A percentile compares a stretch with the other conserved stretches of the same genome.
These are phyloP conservation scores for Himantopus leucocephalus DNA, from an alignment of 2,113 vertebrate species.

Conservation along the genomic window DNA sequence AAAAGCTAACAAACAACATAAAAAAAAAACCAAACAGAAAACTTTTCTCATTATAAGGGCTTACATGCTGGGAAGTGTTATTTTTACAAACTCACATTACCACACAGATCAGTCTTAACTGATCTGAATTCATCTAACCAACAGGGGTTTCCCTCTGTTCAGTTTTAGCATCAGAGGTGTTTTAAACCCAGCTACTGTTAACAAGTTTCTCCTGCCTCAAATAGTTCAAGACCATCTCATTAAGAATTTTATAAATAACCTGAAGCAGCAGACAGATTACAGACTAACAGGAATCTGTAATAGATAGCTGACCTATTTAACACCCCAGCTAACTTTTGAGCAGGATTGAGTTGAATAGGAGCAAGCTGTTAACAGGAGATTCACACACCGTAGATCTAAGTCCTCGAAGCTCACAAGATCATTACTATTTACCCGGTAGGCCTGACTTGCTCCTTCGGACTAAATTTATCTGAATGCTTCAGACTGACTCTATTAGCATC, in stretches of 20 bases:
- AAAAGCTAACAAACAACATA: too few species aligned
- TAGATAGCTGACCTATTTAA: conserved; percentile 15
- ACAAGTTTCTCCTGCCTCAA: conserved; percentile 4
- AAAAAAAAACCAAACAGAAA: neutral
- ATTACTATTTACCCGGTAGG: conserved; percentile 24
- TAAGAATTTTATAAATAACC: conserved; percentile 22
- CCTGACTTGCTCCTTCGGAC: neutral
- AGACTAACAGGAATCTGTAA: neutral
- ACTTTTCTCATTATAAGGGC: neutral
- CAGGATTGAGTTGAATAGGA: conserved; percentile 8
- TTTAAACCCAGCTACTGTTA: neutral
- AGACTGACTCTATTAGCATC: conserved; percentile 58
- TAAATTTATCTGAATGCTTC: conserved; percentile 56
- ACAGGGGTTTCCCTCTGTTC: neutral
- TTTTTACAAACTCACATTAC: neutral
- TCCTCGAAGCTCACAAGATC: neutral
- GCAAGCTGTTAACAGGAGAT: neutral
- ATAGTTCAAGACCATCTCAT: neutral
- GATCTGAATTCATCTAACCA: neutral
- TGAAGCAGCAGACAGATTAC: conserved; percentile 1
- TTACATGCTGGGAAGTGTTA: neutral
- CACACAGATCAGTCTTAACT: neutral
- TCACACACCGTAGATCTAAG: neutral
- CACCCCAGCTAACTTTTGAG: neutral
- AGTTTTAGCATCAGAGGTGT: neutral